Conservation (phyloP, 2,888 invertebrate genomes). For the Acheta domesticus region DNA sequence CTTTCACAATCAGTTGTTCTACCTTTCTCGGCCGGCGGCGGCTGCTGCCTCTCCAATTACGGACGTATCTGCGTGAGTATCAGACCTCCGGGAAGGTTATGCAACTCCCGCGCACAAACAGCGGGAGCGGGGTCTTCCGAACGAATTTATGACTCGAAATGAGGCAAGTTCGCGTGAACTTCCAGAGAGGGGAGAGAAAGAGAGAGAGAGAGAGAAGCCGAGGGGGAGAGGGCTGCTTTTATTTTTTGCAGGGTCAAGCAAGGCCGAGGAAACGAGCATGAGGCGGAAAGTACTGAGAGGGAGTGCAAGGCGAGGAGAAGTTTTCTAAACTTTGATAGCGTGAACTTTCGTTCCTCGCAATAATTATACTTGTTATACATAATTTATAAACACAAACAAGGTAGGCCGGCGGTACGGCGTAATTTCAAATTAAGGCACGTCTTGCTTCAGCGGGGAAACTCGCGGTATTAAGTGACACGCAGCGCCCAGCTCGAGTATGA, state of each 20-base stretch:
- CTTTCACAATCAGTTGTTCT: too few relatives aligned
- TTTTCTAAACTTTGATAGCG: not conserved
- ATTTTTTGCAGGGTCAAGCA: slow-evolving; percentile 4
- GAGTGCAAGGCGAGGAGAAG: not conserved
- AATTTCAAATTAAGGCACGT: slow-evolving; percentile 7
- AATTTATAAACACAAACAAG: slow-evolving; percentile 7
- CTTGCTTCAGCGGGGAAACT: not conserved
- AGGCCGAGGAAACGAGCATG: not conserved
- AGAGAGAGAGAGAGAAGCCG: not conserved
- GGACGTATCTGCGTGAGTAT: too few relatives aligned
- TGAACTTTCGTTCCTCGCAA: not conserved
- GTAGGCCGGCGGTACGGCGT: not conserved
- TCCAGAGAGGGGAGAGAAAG: not conserved
- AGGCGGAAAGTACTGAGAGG: not conserved
- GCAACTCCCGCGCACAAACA: too few relatives aligned
- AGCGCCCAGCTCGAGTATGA: too few relatives aligned
- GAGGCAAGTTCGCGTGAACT: not conserved
- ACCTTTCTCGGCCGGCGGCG: too few relatives aligned
- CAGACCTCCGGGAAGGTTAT: too few relatives aligned
- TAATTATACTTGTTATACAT: slow-evolving; percentile 18
- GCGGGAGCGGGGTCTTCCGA: not conserved
- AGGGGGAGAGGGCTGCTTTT: not conserved
- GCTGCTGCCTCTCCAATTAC: too few relatives aligned
- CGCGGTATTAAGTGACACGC: not conserved
- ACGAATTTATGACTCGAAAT: slow-evolving; percentile 3